Conservation (phyloP, 2,888 invertebrate genomes). For the Herminia tarsipennalis region DNA sequence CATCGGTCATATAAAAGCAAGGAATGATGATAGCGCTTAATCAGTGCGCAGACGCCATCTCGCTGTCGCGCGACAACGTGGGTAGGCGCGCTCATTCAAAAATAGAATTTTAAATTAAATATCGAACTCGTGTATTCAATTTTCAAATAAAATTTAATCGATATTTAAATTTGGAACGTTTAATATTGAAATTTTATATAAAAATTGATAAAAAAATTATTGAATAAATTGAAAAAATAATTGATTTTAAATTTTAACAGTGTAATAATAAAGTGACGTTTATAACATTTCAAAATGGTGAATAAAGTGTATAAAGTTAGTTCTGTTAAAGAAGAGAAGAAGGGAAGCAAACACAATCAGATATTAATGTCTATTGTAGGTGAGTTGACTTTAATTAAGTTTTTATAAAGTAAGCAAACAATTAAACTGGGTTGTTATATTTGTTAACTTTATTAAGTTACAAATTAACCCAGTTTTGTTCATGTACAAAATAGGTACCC, state of each 20-base stretch:
- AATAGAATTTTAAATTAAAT: conserved; percentile 6
- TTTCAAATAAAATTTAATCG: background rate
- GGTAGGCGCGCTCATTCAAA: conserved; percentile 5
- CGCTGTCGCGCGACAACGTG: conserved; percentile 9
- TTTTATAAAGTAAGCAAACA: no score
- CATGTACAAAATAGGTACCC: no score
- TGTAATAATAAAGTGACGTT: background rate
- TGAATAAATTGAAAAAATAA: background rate
- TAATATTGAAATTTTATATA: background rate
- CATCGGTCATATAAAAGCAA: conserved; percentile 34
- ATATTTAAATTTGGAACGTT: background rate
- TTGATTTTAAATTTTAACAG: background rate
- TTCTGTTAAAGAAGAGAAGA: conserved; percentile 43
- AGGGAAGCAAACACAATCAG: conserved; percentile 75
- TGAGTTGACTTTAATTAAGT: conserved; percentile 55
- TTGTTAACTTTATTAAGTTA: no score
- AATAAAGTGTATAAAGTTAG: conserved; percentile 70
- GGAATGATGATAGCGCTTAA: conserved; percentile 12
- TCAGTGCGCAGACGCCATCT: conserved; percentile 24
- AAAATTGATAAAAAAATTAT: background rate
- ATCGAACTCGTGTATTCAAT: background rate
- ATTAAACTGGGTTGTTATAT: no score
- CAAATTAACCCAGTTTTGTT: no score
- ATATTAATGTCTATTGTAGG: conserved; percentile 77
- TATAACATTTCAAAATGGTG: conserved; percentile 63